Percentiles rank a stretch among this genome's conserved stretches.
Evolutionary conservation across 37 sponge, comb jelly and placozoan species (phyloP).

Genomic region (Aplysina aerophoba): DNA sequence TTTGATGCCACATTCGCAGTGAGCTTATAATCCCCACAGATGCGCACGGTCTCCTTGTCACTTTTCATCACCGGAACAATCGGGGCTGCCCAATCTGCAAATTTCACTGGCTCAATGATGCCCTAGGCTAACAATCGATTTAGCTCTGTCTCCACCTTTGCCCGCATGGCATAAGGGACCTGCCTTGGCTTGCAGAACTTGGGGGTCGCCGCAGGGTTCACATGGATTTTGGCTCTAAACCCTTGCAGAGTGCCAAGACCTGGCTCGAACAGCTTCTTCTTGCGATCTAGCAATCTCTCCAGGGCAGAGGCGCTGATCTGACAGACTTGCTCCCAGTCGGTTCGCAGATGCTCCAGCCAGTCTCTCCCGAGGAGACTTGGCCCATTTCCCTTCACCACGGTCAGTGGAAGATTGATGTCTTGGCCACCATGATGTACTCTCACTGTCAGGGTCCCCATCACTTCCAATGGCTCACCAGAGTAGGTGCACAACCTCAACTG

Average conservation of each 20-base stretch:
- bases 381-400: slow-evolving; percentile 2
- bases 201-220: not conserved
- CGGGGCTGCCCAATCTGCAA: slow-evolving; percentile 54
- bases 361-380: not conserved
- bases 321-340: not conserved
- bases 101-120: slow-evolving; percentile 42
- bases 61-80: slow-evolving; percentile 51
- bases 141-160: slow-evolving; percentile 47
- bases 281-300: not conserved
- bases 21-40: slow-evolving; percentile 58
- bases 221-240: not conserved
- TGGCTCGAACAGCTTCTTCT: slow-evolving; percentile 19
- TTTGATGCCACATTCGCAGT: slow-evolving; percentile 4
- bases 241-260: slow-evolving; percentile 17
- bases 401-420: not conserved
- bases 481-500: not conserved
- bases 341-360: slow-evolving; percentile 12
- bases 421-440: not conserved
- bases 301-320: not conserved
- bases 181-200: not conserved
- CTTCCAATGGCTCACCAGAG: not conserved
- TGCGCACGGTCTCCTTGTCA: slow-evolving; percentile 37
- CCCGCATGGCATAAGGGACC: not conserved
- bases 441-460: not conserved
- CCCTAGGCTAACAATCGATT: slow-evolving; percentile 7